phyloP scores from a whole-genome alignment of 2,888 invertebrate genomes.

The Mythimna albipuncta region DNA sequence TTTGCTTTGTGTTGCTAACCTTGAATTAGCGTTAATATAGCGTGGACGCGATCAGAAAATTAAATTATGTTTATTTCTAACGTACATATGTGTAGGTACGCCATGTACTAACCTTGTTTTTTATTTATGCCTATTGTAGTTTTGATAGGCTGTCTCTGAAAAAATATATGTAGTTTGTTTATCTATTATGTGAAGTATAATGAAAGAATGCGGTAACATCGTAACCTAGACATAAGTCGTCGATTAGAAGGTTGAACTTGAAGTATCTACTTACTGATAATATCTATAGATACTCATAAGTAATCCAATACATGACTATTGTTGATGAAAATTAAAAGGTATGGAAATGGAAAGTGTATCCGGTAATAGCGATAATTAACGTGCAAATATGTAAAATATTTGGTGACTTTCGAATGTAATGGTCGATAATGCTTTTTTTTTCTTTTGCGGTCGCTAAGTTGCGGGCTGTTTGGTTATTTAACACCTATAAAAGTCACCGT shows the following conservation, averaged over 20 bases:
- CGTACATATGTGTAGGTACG: conserved; percentile 7
- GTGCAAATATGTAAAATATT: conserved; percentile 75
- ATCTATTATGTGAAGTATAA: conserved; percentile 9
- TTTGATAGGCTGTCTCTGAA: conserved; percentile 22
- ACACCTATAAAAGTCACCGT: conserved; percentile 45
- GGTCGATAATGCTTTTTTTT: conserved; percentile 66
- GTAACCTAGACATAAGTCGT: conserved; percentile 30
- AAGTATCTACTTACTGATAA: conserved; percentile 5
- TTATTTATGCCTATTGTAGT: conserved; percentile 22
- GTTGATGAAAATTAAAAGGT: conserved; percentile 70
- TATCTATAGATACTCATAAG: background rate
- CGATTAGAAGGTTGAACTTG: conserved; percentile 11
- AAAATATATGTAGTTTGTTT: background rate
- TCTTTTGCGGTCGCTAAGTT: conserved; percentile 50
- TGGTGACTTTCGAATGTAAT: conserved; percentile 78
- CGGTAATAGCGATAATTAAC: conserved; percentile 79
- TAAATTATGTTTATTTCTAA: conserved; percentile 32
- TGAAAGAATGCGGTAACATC: conserved; percentile 6
- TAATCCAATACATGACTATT: conserved; percentile 45
- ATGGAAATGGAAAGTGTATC: conserved; percentile 79
- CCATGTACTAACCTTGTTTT: conserved; percentile 33
- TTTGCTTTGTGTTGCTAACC: conserved; percentile 39
- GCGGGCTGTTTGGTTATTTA: conserved; percentile 38
- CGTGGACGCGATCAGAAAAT: conserved; percentile 46
- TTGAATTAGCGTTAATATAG: conserved; percentile 50